phyloP scores from a whole-genome alignment of 2,888 invertebrate genomes.

The Piscicola geometra region DNA sequence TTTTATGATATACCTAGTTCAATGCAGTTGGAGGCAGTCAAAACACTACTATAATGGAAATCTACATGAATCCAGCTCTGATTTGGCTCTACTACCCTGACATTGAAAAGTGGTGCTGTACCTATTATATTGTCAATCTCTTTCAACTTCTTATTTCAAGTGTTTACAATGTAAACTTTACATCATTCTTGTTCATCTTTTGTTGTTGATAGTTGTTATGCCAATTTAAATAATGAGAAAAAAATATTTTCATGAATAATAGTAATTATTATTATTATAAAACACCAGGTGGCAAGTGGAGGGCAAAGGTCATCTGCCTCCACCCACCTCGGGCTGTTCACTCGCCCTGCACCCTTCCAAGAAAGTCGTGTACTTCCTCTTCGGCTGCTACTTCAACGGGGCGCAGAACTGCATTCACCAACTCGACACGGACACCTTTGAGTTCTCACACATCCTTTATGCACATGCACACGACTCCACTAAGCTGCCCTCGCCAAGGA shows the following conservation, averaged over 20 bases:
- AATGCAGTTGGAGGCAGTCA: too few relatives aligned
- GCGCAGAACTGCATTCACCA: constrained; percentile 48
- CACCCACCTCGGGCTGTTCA: constrained; percentile 50
- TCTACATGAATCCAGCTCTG: constrained; percentile 44
- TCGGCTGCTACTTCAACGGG: constrained; percentile 48
- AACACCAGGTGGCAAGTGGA: too few relatives aligned
- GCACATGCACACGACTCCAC: constrained; percentile 38
- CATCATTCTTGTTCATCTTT: too few relatives aligned
- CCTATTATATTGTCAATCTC: too few relatives aligned
- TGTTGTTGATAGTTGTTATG: too few relatives aligned
- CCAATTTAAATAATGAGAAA: too few relatives aligned
- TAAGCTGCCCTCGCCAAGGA: constrained; percentile 47
- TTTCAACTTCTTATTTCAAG: too few relatives aligned
- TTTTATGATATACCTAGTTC: too few relatives aligned
- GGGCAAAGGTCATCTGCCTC: constrained; percentile 47
- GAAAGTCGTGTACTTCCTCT: constrained; percentile 50
- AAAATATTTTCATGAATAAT: too few relatives aligned
- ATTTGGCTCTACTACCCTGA: constrained; percentile 50
- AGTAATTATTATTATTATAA: too few relatives aligned
- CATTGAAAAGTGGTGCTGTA: constrained; percentile 48
- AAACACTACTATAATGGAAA: too few relatives aligned
- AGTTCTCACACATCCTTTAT: constrained; percentile 46
- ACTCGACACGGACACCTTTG: constrained; percentile 46
- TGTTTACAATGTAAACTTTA: too few relatives aligned
- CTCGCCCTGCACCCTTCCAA: constrained; percentile 46